These are phyloP conservation scores for Rhopalosiphum padi DNA, from an alignment of 1,140 invertebrate genomes.

Conservation along the genomic window DNA sequence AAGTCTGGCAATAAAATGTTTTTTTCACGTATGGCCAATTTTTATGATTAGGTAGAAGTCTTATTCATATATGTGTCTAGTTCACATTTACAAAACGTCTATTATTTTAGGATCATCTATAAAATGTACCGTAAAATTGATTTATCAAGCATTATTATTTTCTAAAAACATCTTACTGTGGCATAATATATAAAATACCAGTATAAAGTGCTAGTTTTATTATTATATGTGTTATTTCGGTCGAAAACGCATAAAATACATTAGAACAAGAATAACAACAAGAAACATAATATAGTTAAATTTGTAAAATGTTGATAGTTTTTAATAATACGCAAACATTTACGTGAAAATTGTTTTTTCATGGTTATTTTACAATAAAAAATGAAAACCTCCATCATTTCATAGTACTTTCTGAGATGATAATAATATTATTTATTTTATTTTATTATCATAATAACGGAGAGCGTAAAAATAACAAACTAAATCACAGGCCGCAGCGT, in stretches of 20 bases:
- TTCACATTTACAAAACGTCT: background rate
- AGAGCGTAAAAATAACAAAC: background rate
- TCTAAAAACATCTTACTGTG: background rate
- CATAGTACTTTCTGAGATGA: background rate
- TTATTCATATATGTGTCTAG: background rate
- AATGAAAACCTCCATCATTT: background rate
- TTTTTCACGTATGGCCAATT: background rate
- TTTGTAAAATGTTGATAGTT: background rate
- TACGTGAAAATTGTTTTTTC: background rate
- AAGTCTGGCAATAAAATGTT: background rate
- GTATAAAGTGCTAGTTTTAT: background rate
- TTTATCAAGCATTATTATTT: background rate
- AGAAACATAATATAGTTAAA: background rate
- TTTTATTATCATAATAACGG: background rate
- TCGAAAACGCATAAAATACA: background rate
- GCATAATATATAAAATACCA: background rate
- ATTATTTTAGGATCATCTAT: background rate
- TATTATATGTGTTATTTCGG: background rate
- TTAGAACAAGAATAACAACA: background rate
- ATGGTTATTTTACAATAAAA: background rate
- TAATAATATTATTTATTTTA: conserved; percentile 14
- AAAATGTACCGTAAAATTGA: background rate
- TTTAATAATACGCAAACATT: background rate
- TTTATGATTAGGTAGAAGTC: background rate
- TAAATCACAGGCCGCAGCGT: background rate